Percentiles rank a stretch among this genome's conserved stretches.
These are phyloP conservation scores for Boloria euphrosyne DNA, from an alignment of 2,888 invertebrate genomes.

Conservation along the genomic window DNA sequence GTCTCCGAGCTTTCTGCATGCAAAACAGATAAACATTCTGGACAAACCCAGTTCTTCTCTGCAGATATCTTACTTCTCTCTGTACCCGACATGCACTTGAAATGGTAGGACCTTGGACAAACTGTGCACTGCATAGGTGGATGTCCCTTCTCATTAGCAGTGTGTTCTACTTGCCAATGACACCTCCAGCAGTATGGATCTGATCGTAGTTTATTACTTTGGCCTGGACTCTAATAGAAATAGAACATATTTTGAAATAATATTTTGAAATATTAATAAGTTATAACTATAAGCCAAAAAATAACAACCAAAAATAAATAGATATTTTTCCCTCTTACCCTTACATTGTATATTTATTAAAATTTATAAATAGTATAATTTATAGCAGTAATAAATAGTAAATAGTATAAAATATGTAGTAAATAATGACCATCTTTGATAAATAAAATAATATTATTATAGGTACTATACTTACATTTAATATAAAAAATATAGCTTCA, in stretches of 20 bases:
- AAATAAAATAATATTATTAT: too few relatives aligned
- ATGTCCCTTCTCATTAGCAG: slow-evolving; percentile 63
- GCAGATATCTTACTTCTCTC: slow-evolving; percentile 69
- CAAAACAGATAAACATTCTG: slow-evolving; percentile 90
- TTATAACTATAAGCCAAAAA: not conserved
- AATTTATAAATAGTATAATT: too few relatives aligned
- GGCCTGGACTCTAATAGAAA: slow-evolving; percentile 47
- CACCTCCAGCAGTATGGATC: slow-evolving; percentile 97
- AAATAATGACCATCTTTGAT: too few relatives aligned
- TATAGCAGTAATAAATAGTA: too few relatives aligned
- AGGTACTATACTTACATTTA: not conserved
- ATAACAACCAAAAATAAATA: not conserved
- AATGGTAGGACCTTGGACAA: slow-evolving; percentile 93
- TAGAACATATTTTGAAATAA: slow-evolving; percentile 8
- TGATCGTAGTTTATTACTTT: slow-evolving; percentile 63
- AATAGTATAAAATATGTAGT: too few relatives aligned
- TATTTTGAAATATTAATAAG: not conserved
- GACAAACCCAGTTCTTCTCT: slow-evolving; percentile 88
- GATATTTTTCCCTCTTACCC: too few relatives aligned
- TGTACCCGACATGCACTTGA: slow-evolving; percentile 85
- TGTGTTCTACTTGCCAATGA: slow-evolving; percentile 85
- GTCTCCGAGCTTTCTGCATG: slow-evolving; percentile 88
- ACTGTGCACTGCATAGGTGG: slow-evolving; percentile 86
- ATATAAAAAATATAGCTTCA: not conserved
- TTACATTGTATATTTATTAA: too few relatives aligned